Evolutionary conservation across 2,888 invertebrate species (phyloP).

Genomic region (Mythimna impura): DNA sequence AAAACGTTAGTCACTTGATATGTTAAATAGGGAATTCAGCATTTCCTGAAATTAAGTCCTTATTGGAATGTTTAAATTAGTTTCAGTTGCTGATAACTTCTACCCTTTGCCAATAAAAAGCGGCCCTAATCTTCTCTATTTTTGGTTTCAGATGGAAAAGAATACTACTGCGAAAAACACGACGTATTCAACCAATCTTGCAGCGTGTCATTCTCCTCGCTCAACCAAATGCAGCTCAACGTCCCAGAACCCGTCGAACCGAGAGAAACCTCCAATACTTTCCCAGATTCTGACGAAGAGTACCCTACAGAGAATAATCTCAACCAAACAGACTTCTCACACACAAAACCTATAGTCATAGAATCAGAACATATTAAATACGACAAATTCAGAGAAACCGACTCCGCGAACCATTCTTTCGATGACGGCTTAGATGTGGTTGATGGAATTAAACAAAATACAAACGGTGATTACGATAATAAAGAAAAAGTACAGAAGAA

Average conservation of each 20-base stretch:
- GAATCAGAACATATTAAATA: constrained; percentile 83
- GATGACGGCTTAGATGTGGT: constrained; percentile 86
- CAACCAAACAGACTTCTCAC: constrained; percentile 87
- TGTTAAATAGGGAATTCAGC: background rate
- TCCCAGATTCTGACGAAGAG: constrained; percentile 85
- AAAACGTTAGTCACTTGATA: background rate
- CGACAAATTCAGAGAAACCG: constrained; percentile 78
- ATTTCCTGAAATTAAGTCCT: no score
- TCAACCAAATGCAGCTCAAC: constrained; percentile 84
- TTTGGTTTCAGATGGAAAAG: constrained; percentile 81
- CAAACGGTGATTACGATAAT: constrained; percentile 70
- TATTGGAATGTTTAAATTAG: background rate
- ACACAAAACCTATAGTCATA: constrained; percentile 86
- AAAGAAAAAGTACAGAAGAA: constrained; percentile 76
- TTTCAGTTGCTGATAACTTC: background rate
- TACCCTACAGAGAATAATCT: constrained; percentile 87
- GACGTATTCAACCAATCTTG: constrained; percentile 85
- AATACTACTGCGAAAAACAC: constrained; percentile 88
- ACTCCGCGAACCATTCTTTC: constrained; percentile 86
- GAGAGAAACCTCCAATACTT: constrained; percentile 78
- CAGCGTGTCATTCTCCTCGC: constrained; percentile 84
- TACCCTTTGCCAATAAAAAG: no score
- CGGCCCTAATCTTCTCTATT: no score
- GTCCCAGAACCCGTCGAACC: constrained; percentile 85
- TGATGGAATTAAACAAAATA: constrained; percentile 79